phyloP scores from a whole-genome alignment of 2,888 invertebrate genomes.

The Drosophila paracracens region DNA sequence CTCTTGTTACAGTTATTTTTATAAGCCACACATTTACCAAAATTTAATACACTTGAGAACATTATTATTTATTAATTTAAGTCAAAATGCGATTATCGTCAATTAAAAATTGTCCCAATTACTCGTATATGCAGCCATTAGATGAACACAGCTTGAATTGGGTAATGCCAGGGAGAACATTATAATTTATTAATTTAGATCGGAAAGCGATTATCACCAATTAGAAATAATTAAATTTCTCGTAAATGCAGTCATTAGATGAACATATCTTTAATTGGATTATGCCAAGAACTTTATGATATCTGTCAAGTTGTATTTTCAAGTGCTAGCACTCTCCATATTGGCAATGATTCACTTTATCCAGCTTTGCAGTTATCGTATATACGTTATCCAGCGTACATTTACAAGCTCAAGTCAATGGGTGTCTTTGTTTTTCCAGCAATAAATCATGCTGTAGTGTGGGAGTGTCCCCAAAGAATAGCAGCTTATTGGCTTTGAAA shows the following conservation, averaged over 20 bases:
- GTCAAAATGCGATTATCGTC: not conserved
- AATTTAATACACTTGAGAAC: not conserved
- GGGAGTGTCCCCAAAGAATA: slow-evolving; percentile 70
- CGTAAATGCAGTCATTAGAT: not conserved
- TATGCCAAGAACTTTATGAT: slow-evolving; percentile 13
- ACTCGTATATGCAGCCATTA: not conserved
- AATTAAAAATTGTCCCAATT: not conserved
- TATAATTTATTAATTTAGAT: not conserved
- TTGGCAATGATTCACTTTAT: slow-evolving; percentile 60
- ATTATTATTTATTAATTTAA: not conserved
- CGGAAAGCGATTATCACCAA: not conserved
- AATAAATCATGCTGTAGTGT: slow-evolving; percentile 68
- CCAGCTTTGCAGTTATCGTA: slow-evolving; percentile 52
- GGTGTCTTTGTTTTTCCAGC: slow-evolving; percentile 72
- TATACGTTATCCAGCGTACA: slow-evolving; percentile 48
- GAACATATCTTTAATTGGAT: slow-evolving; percentile 19
- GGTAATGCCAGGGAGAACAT: not conserved
- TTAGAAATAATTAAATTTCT: slow-evolving; percentile 13
- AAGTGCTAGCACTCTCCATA: slow-evolving; percentile 41
- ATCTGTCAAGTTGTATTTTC: slow-evolving; percentile 32
- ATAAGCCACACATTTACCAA: not conserved
- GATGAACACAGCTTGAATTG: not conserved
- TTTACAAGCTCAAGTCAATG: slow-evolving; percentile 61
- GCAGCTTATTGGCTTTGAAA: slow-evolving; percentile 77
- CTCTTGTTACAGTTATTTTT: not conserved